Base-by-base conservation (phyloP, 1,140 invertebrate genomes). In the Ladona fulva region DNA sequence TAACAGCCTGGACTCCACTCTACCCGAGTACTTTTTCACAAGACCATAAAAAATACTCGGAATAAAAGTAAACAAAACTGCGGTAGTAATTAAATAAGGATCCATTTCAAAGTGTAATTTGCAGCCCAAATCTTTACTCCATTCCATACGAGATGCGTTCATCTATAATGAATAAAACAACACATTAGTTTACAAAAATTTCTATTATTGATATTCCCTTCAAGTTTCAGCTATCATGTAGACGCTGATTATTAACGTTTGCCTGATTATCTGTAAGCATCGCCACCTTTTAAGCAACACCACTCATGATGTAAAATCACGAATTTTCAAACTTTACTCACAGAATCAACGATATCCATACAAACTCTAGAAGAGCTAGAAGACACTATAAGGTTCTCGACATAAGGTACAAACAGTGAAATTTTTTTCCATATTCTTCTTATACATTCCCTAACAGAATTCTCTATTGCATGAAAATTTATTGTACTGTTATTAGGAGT, bases 261-360 rank as follows among this genome's bases (percentile, higher is more conserved):
- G 8, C 29, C 1, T 37, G n/a, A n/a, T n/a, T n/a, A 37, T 37
- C 29, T 5, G 29, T 5, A 37, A 37, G n/a, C n/a, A n/a, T 8
- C 3, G 29, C 1, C 29, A 37, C 29, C 1, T 37, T 37, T 37
- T 5, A 1, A 1, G 29, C 29, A 8, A 37, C 29, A 8, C 8
- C 29, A 37, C 1, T 5, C 8, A 37, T 37, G 29, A n/a, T 37
- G 8, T 37, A 24, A 37, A 79, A 79, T 25, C 75, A 78, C 16
- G 78, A 77, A 76, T 76, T 78, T 75, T 78, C 78, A 75, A 75
- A 42, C 37, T 75, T 76, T 79, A 84, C 85, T 86, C 83, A 89
- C 88, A 80, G 85, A 84, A 84, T 89, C 88, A 74, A 89, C 87
- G 81, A 89, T 87, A 83, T 89, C 88, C 87, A 89, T 88, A 80